phyloP scores from a whole-genome alignment of 2,797 vertebrate species.

The Enteromius viviparus region DNA sequence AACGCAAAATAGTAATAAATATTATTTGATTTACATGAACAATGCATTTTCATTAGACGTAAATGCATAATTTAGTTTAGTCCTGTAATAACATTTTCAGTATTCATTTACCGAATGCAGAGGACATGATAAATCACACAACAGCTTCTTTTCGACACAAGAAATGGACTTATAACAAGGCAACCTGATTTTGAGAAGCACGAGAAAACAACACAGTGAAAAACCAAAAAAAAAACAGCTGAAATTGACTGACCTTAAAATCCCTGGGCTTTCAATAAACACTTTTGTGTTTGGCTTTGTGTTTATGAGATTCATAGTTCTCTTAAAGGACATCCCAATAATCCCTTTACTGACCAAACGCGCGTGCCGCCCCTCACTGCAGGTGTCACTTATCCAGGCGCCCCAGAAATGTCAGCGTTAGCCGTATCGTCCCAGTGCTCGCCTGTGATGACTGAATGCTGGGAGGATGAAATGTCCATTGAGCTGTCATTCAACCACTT shows the following conservation, averaged over 20 bases:
- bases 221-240: not conserved
- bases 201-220: not conserved
- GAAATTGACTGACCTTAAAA: constrained; percentile 41
- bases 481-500: constrained; percentile 40
- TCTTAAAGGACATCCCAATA: constrained; percentile 50
- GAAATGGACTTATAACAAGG: not conserved
- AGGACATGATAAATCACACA: constrained; percentile 3
- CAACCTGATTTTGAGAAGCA: constrained; percentile 9
- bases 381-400: constrained; percentile 56
- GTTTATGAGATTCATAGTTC: constrained; percentile 44
- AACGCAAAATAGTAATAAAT: too few relatives aligned
- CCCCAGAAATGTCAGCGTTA: constrained; percentile 58
- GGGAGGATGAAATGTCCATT: constrained; percentile 42
- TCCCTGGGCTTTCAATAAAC: constrained; percentile 38
- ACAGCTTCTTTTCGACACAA: not conserved
- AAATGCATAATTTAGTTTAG: not conserved
- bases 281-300: constrained; percentile 47
- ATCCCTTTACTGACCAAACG: constrained; percentile 56
- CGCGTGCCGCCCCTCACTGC: constrained; percentile 42
- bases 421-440: constrained; percentile 20
- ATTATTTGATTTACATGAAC: not conserved
- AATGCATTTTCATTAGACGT: constrained; percentile 23
- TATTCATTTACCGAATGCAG: constrained; percentile 6
- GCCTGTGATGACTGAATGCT: constrained; percentile 33
- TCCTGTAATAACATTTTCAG: not conserved